Conservation (phyloP, 2,888 invertebrate species). For the Clepsis dumicolana region DNA sequence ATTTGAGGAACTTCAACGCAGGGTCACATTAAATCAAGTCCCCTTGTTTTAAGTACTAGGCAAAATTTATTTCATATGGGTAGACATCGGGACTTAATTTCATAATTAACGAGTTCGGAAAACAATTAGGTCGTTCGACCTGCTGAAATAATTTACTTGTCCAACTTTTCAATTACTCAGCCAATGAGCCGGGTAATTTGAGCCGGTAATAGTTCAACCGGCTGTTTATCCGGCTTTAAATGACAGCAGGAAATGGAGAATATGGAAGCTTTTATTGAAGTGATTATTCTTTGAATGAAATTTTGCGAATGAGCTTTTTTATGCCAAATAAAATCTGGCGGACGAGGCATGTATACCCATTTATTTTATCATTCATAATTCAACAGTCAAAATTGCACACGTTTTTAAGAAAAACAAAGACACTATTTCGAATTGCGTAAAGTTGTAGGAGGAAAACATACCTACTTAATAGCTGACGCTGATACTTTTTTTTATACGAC, state of each 20-base stretch:
- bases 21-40: too few species aligned
- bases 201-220: not conserved
- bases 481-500: too few species aligned
- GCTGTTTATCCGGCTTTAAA: constrained; percentile 3
- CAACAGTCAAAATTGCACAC: too few species aligned
- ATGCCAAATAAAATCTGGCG: too few species aligned
- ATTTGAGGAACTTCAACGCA: too few species aligned
- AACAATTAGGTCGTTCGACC: constrained; percentile 32
- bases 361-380: too few species aligned
- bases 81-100: not conserved
- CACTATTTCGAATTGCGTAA: too few species aligned
- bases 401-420: too few species aligned
- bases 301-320: not conserved
- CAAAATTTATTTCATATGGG: not conserved
- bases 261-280: not conserved
- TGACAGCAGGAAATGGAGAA: constrained; percentile 1
- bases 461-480: too few species aligned
- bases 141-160: constrained; percentile 38
- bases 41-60: not conserved
- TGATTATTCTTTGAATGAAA: not conserved
- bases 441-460: too few species aligned
- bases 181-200: constrained; percentile 24
- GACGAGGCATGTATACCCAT: too few species aligned
- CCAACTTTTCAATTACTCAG: constrained; percentile 36
- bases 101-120: constrained; percentile 5